Percentiles rank a stretch among this genome's conserved stretches.
phyloP scores from a whole-genome alignment of 1,140 invertebrate species.

The Drosophila obscura region DNA sequence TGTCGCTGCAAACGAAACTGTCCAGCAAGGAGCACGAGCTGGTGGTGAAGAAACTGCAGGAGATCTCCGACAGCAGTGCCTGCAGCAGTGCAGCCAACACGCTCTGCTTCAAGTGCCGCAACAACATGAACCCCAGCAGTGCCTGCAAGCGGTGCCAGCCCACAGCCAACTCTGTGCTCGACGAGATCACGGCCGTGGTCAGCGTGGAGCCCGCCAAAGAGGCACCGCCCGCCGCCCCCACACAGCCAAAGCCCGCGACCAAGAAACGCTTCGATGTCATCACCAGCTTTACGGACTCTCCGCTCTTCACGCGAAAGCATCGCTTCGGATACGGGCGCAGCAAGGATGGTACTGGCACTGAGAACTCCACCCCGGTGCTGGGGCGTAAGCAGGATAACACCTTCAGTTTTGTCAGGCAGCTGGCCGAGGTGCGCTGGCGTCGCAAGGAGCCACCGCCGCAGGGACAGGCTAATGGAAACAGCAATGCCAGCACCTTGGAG shows the following conservation, averaged over 20 bases:
- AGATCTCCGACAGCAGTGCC: conserved; percentile 78
- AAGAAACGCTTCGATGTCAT: conserved; percentile 81
- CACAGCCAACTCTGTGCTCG: conserved; percentile 12
- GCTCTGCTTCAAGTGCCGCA: conserved; percentile 74
- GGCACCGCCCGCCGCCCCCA: not conserved
- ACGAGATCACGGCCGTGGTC: conserved; percentile 53
- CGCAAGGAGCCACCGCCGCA: conserved; percentile 54
- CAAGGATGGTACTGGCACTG: conserved; percentile 60
- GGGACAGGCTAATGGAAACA: conserved; percentile 39
- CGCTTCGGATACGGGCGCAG: conserved; percentile 75
- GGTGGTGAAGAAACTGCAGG: conserved; percentile 75
- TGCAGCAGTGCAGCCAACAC: conserved; percentile 75
- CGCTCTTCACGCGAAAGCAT: conserved; percentile 83
- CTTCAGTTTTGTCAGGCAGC: conserved; percentile 80
- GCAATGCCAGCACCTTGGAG: conserved; percentile 58
- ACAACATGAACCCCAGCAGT: conserved; percentile 73
- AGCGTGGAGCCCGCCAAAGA: conserved; percentile 44
- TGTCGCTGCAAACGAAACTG: conserved; percentile 68
- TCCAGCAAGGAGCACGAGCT: conserved; percentile 77
- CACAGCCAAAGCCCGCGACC: conserved; percentile 42
- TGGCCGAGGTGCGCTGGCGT: conserved; percentile 76
- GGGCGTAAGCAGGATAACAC: conserved; percentile 75
- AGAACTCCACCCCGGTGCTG: conserved; percentile 72
- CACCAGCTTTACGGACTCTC: conserved; percentile 83
- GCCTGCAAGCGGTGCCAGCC: conserved; percentile 74